These are phyloP conservation scores for Drosophila parthenogenetica DNA, from an alignment of 2,888 invertebrate species.

Conservation along the genomic window DNA sequence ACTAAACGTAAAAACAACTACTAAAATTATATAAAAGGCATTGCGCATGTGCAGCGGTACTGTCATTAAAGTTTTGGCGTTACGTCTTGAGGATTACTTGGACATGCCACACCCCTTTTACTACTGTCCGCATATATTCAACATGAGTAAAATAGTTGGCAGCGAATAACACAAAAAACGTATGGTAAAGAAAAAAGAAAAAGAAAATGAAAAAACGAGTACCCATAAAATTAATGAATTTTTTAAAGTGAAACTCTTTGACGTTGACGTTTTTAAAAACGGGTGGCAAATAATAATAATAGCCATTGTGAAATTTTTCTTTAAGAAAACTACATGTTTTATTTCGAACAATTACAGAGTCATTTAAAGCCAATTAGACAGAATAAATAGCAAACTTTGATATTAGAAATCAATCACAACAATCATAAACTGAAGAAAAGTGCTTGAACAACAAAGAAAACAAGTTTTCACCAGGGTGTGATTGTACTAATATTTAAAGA, in stretches of 20 bases:
- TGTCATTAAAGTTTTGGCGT: conserved; percentile 56
- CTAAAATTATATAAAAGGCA: conserved; percentile 49
- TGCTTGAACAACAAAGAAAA: background rate
- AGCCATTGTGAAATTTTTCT: conserved; percentile 9
- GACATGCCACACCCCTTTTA: conserved; percentile 28
- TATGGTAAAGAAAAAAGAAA: conserved; percentile 27
- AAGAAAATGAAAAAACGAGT: conserved; percentile 43
- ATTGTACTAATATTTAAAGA: background rate
- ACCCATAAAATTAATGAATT: conserved; percentile 68
- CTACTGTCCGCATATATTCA: background rate
- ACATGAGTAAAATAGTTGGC: conserved; percentile 37
- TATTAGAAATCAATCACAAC: conserved; percentile 1
- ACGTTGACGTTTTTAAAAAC: conserved; percentile 38
- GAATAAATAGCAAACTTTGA: background rate
- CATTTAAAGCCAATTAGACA: conserved; percentile 3
- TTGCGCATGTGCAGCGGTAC: conserved; percentile 44
- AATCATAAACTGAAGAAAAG: background rate
- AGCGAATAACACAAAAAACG: conserved; percentile 14
- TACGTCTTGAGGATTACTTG: conserved; percentile 43
- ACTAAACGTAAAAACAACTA: background rate
- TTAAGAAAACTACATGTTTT: conserved; percentile 22
- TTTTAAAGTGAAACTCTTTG: conserved; percentile 73
- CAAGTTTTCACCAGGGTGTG: background rate
- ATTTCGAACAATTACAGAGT: conserved; percentile 1
- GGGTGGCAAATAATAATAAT: conserved; percentile 32